Evolutionary conservation across 2,888 invertebrate genomes (phyloP), one percentile per base, ranked within the genome.

Genomic region (Drosophila maculinotata): DNA sequence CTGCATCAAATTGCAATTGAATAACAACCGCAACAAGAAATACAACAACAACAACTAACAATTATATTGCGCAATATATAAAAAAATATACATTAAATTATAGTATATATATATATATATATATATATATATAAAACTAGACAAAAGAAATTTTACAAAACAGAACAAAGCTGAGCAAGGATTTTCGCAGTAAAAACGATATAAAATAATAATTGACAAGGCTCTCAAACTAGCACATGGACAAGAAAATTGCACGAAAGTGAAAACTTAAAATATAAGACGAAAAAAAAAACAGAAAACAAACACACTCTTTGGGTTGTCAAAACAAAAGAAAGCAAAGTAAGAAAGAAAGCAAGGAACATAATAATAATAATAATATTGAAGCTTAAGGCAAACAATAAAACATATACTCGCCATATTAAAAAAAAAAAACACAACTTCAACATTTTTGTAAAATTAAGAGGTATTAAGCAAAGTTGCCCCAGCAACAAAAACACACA

Each of bases 371-470:
- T 56, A 63, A 69, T 42, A 76, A 65, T 45, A 66, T 63, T 79
- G 67, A 79, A 71, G 48, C 33, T 57, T 53, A 66, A 41, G 66
- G 69, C 44, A 74, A 75, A 87, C 80, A 89, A 87, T 78, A 90
- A 87, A 85, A 72, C 78, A 74, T 76, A 88, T 82, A 89, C 90
- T 89, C 88, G 90, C 90, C 90, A 90, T 89, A 81, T 78, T 77
- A 52, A 71, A 68, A 68, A 57, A 53, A 57, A 38, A 47, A 38
- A 56, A 51, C 56, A 48, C 17, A 56, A 79, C 30, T 57, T 41
- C n/a, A 58, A 57, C 28, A 60, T 58, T 60, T 59, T 62, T 76
- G 38, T 48, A 48, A 70, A 70, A 71, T 59, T 76, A 58, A 65
- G 71, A 56, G 60, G 44, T 56, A 62, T 52, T 74, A 60, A 52